Base-by-base conservation (phyloP, 1,140 invertebrate genomes). In the Glossosoma conforme region DNA sequence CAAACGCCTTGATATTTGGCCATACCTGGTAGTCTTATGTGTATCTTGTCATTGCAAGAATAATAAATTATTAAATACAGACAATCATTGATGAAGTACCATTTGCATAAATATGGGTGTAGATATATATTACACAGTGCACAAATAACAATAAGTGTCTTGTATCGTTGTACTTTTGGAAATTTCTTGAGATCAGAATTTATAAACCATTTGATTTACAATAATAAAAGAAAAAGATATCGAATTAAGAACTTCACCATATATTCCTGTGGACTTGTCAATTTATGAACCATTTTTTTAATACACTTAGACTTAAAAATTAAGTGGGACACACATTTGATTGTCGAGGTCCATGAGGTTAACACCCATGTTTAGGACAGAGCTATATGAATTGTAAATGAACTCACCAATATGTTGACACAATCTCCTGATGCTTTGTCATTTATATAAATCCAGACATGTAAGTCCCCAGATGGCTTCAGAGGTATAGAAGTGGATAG, bases 401-500 rank as follows among this genome's bases (percentile, higher is more conserved):
- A 43, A 71, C 76, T 77, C 64, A 85, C 83, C 33, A 79, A 75
- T 11, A 82, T 68, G 61, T 80, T 80, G 10, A 83, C 71, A 59
- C 81, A 80, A 60, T 80, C 70, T 44, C 79, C 80, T 15, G 62
- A 51, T 73, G 66, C 61, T 62, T 77, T 32, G 66, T 76, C 70
- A 10, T 73, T 61, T 1, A 86, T 69, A 62, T 86, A 82, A 52
- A 91, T 80, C 86, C 87, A 90, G n/a, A 89, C 77, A 62, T 83
- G 81, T 17, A 92, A 76, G 62, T 91, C 86, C 0, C 88, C 88
- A 0, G 86, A 86, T 0, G 80, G 79, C 58, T 84, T 84, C 0
- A 76, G 74, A 0, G 78, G 69, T 20, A 78, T 70, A 2, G 74
- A 69, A 1, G 72, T 68, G 0, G 68, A 62, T 0, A 75, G 74